phyloP scores from a whole-genome alignment of 1,140 invertebrate genomes.

The Hycleus cichorii region DNA sequence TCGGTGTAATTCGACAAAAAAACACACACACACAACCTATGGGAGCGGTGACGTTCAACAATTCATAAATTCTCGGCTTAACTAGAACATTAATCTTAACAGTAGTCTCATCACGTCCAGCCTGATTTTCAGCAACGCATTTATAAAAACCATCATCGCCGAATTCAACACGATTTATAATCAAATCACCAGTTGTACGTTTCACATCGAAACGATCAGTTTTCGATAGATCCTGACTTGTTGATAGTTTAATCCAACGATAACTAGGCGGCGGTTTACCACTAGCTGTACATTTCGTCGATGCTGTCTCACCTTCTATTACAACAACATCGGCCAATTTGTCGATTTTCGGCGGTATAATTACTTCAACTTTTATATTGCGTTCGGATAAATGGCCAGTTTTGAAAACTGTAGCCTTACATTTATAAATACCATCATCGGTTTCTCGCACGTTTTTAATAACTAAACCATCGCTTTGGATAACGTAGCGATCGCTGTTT shows the following conservation, averaged over 20 bases:
- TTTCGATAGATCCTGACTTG: conserved; percentile 56
- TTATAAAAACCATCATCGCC: conserved; percentile 73
- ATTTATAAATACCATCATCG: conserved; percentile 80
- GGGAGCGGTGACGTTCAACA: conserved; percentile 64
- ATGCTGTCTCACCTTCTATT: conserved; percentile 68
- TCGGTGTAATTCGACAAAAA: no score
- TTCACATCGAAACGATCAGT: conserved; percentile 69
- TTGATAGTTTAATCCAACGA: conserved; percentile 67
- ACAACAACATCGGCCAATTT: conserved; percentile 54
- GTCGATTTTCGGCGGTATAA: conserved; percentile 65
- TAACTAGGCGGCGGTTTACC: conserved; percentile 77
- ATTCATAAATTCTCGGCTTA: conserved; percentile 70
- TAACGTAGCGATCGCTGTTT: conserved; percentile 61
- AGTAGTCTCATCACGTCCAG: conserved; percentile 58
- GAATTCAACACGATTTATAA: conserved; percentile 66
- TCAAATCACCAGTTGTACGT: conserved; percentile 56
- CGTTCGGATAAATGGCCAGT: conserved; percentile 70
- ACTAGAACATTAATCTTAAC: conserved; percentile 63
- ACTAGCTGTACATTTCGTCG: conserved; percentile 64
- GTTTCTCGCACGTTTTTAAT: conserved; percentile 70
- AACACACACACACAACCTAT: conserved; percentile 38
- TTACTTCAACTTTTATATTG: conserved; percentile 72
- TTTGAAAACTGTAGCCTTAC: conserved; percentile 68
- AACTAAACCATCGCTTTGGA: conserved; percentile 65
- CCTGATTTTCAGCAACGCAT: conserved; percentile 75